phyloP scores from a whole-genome alignment of 2,888 invertebrate species.

The Drosophila aldrichi region DNA sequence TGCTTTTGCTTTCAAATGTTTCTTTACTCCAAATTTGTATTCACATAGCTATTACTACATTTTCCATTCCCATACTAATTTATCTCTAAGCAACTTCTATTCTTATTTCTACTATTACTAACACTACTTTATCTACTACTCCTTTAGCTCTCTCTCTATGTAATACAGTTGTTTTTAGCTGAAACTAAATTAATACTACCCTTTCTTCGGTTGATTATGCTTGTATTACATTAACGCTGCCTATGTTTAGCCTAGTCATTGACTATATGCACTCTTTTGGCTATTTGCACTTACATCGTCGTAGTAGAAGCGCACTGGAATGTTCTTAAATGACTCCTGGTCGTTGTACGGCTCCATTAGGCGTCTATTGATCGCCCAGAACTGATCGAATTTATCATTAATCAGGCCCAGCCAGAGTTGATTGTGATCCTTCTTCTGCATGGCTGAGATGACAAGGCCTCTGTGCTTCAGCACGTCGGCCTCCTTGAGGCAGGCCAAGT shows the following conservation, averaged over 20 bases:
- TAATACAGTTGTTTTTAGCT: no score
- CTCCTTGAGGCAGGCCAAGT: conserved; percentile 98
- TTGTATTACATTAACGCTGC: neutral
- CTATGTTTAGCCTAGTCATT: neutral
- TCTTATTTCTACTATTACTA: neutral
- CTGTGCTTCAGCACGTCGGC: conserved; percentile 99
- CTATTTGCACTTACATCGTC: conserved; percentile 86
- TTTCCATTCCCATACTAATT: neutral
- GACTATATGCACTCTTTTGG: neutral
- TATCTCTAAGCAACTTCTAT: neutral
- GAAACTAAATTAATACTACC: no score
- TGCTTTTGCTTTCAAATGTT: neutral
- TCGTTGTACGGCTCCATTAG: conserved; percentile 95
- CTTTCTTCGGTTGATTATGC: neutral
- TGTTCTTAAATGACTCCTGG: conserved; percentile 93
- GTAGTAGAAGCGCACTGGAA: conserved; percentile 94
- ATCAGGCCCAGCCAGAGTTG: conserved; percentile 97
- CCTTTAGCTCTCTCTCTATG: neutral
- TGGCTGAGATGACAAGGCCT: conserved; percentile 94
- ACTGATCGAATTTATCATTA: conserved; percentile 99
- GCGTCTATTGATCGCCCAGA: conserved; percentile 98
- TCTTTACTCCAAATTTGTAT: no score
- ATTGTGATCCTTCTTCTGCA: conserved; percentile 98
- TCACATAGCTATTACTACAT: neutral
- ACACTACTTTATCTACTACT: neutral